Evolutionary conservation across 2,113 vertebrate genomes (phyloP), one percentile per base, ranked within the genome.

Genomic region (Brevimyrus niger): DNA sequence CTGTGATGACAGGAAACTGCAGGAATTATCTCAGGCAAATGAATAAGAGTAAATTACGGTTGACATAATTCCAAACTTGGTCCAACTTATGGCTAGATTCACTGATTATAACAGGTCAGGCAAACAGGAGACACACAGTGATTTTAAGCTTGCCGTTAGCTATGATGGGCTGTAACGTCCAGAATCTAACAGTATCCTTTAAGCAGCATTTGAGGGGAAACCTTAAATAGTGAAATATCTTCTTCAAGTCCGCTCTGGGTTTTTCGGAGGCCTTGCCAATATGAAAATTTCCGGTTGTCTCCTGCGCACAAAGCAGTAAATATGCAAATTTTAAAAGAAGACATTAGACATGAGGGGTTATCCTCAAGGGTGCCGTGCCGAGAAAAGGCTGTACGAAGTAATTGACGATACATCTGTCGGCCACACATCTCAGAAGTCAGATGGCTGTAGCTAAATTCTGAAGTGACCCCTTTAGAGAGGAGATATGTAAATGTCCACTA

Each of bases 401-500:
- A 87, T 51, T 38, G 50, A 55, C 48, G 17, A 53, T 31, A 51
- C 50, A 31, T 87, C 85, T 87, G 85, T 87, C 85, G 19, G n/a
- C 23, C 1, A 2, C 15, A 27, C 50, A 21, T 53, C 27, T 80
- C 35, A 38, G 35, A 35, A 17, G 50, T 50, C 86, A 55, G 48
- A 87, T 53, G 86, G 50, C 35, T 87, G 50, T 35, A 11, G 51
- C 31, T 48, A 35, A 31, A 55, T 48, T 87, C 50, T 35, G 27
- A 55, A 55, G 27, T n/a, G 15, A 27, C 44, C 46, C 46, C 15
- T 88, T 61, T n/a, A 21, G 23, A 51, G 46, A 65, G 23, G 27
- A 27, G 47, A 50, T 31, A 19, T 13, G 44, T 76, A 55, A 88
- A 88, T 90, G 88, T 87, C 50, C n/a, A 47, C n/a, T 87, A 58